A percentile compares a stretch with the other conserved stretches of the same genome.
phyloP scores from a whole-genome alignment of 2,797 vertebrate genomes.

The Mormyrus hasselquistii region DNA sequence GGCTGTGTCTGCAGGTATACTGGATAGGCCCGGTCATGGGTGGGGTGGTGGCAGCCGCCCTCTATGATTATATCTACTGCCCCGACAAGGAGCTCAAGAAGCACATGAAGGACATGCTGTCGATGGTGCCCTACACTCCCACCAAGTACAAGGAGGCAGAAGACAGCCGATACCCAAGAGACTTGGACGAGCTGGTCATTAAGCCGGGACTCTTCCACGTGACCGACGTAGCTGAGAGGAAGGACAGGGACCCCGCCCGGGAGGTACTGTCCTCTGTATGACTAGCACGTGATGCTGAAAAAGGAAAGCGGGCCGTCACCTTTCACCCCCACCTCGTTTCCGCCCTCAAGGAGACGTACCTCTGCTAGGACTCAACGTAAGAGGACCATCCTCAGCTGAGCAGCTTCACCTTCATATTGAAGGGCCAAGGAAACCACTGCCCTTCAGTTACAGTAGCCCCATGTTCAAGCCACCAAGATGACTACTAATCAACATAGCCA shows the following conservation, averaged over 20 bases:
- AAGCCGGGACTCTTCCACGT: slow-evolving; percentile 70
- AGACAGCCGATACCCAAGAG: slow-evolving; percentile 60
- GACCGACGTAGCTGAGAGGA: slow-evolving; percentile 73
- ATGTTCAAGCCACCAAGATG: not conserved
- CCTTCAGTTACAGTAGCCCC: not conserved
- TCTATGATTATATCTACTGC: slow-evolving; percentile 80
- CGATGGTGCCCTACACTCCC: slow-evolving; percentile 59
- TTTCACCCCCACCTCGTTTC: slow-evolving; percentile 47
- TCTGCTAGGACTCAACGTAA: slow-evolving; percentile 47
- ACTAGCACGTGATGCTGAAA: slow-evolving; percentile 66
- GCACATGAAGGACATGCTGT: slow-evolving; percentile 65
- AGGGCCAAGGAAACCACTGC: not conserved
- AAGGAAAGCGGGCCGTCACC: slow-evolving; percentile 46
- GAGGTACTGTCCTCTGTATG: slow-evolving; percentile 86
- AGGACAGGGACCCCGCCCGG: slow-evolving; percentile 64
- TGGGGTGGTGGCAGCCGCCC: slow-evolving; percentile 69
- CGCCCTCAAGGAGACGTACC: slow-evolving; percentile 72
- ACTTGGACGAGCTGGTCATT: slow-evolving; percentile 65
- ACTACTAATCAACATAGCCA: not conserved
- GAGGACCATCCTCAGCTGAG: not conserved
- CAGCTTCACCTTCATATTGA: not conserved
- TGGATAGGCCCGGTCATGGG: slow-evolving; percentile 81
- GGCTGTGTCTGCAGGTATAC: slow-evolving; percentile 64
- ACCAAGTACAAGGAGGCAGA: slow-evolving; percentile 72
- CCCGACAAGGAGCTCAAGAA: slow-evolving; percentile 70